These are phyloP conservation scores for Petrocephalus schoutedeni DNA, from an alignment of 2,797 vertebrate genomes.

Conservation along the genomic window DNA sequence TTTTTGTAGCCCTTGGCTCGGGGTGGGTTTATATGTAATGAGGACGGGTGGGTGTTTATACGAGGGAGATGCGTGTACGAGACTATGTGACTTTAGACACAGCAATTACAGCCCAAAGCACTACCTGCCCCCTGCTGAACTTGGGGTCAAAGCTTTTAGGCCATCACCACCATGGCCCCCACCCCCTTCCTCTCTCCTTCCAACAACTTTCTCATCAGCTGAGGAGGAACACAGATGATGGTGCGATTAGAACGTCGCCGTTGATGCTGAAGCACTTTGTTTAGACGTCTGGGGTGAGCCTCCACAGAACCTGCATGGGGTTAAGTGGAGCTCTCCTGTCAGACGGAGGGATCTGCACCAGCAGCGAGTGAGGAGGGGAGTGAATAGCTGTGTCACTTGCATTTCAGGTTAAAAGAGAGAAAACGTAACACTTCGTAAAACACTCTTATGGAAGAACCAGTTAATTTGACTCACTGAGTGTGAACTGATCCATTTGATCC, in stretches of 20 bases:
- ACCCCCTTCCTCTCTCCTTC: not conserved
- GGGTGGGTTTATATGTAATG: constrained; percentile 67
- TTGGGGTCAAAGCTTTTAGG: constrained; percentile 28
- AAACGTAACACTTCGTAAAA: not conserved
- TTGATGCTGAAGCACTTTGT: constrained; percentile 36
- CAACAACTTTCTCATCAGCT: constrained; percentile 23
- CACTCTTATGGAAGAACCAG: not conserved
- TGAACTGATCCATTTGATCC: not conserved
- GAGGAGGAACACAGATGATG: constrained; percentile 43
- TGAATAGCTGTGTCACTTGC: not conserved
- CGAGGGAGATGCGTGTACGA: constrained; percentile 46
- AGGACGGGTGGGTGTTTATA: constrained; percentile 49
- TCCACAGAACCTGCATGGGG: not conserved
- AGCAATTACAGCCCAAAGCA: constrained; percentile 18
- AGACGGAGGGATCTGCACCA: not conserved
- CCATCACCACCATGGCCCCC: constrained; percentile 22
- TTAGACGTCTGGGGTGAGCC: constrained; percentile 23
- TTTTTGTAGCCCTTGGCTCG: constrained; percentile 61
- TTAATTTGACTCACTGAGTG: not conserved
- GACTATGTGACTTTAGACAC: constrained; percentile 30
- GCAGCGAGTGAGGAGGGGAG: no score
- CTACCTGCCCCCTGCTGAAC: constrained; percentile 16
- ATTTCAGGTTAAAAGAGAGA: not conserved
- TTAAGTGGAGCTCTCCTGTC: not conserved
- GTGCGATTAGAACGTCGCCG: constrained; percentile 50